Conservation (phyloP, 2,113 vertebrate species). For the Trachemys scripta region DNA sequence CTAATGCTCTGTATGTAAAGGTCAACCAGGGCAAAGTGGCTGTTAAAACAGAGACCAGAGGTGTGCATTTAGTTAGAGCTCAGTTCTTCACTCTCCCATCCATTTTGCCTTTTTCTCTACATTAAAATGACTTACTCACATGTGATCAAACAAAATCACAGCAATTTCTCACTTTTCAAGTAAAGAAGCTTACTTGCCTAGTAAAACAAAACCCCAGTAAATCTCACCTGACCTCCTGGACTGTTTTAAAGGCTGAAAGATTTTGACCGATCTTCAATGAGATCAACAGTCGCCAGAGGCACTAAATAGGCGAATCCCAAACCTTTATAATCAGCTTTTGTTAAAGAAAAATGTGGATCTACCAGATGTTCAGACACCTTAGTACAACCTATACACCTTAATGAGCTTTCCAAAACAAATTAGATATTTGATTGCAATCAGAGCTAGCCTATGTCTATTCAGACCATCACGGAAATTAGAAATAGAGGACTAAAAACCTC, state of each 20-base stretch:
- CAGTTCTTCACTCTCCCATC: neutral
- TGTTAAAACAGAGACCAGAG: neutral
- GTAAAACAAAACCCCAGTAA: neutral
- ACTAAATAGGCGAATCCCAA: neutral
- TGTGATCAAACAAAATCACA: neutral
- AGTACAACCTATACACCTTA: conserved; percentile 1
- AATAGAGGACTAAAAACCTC: neutral
- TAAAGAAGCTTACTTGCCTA: neutral
- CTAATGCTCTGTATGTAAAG: neutral
- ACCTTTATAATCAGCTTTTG: neutral
- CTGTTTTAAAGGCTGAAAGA: neutral
- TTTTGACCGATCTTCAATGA: neutral
- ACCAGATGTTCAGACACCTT: neutral
- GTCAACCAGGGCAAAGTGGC: neutral
- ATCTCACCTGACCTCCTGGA: neutral
- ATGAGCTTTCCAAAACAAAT: neutral
- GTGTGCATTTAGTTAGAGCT: neutral
- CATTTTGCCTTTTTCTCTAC: neutral
- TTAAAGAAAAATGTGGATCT: neutral
- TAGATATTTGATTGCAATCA: conserved; percentile 1
- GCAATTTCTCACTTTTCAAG: neutral
- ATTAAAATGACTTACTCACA: neutral
- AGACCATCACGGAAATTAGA: neutral
- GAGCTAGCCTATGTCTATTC: neutral
- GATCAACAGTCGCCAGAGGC: neutral